These are phyloP conservation scores for Tenualosa ilisha DNA, from an alignment of 2,797 vertebrate genomes.

Conservation along the genomic window DNA sequence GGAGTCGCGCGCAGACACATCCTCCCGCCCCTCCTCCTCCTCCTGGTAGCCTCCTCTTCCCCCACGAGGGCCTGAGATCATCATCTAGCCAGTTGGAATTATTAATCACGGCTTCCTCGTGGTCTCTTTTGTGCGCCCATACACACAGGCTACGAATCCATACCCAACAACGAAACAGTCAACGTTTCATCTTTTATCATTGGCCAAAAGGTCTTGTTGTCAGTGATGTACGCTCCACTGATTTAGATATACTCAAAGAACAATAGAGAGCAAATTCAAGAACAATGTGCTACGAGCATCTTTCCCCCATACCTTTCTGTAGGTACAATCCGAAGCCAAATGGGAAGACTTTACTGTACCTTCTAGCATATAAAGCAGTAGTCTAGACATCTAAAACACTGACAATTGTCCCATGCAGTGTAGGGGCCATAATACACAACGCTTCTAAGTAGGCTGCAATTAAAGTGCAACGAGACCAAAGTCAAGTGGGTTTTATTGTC, in stretches of 20 bases:
- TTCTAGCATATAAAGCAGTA: not conserved
- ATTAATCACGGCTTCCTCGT: slow-evolving; percentile 55
- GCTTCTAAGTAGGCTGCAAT: not conserved
- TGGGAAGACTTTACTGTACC: too few species aligned
- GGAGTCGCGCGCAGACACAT: not conserved
- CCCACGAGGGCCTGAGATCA: slow-evolving; percentile 27
- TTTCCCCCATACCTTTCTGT: not conserved
- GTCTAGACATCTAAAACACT: not conserved
- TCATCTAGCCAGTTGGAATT: slow-evolving; percentile 22
- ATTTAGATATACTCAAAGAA: not conserved
- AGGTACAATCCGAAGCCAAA: not conserved
- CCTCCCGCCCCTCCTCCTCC: slow-evolving; percentile 37
- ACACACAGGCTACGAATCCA: not conserved
- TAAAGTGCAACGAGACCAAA: not conserved
- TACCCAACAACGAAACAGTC: not conserved
- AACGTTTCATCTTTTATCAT: not conserved
- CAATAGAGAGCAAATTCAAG: not conserved
- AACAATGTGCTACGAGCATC: not conserved
- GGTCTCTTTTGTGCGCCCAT: slow-evolving; percentile 61
- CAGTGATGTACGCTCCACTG: not conserved
- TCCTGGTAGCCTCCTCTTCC: slow-evolving; percentile 23
- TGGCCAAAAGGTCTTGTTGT: not conserved
- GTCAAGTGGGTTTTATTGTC: not conserved
- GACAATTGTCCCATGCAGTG: not conserved
- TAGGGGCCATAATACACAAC: not conserved